A percentile compares a stretch with the other conserved stretches of the same genome.
phyloP scores from a whole-genome alignment of 2,797 vertebrate species.

The Phaenicophaeus curvirostris region DNA sequence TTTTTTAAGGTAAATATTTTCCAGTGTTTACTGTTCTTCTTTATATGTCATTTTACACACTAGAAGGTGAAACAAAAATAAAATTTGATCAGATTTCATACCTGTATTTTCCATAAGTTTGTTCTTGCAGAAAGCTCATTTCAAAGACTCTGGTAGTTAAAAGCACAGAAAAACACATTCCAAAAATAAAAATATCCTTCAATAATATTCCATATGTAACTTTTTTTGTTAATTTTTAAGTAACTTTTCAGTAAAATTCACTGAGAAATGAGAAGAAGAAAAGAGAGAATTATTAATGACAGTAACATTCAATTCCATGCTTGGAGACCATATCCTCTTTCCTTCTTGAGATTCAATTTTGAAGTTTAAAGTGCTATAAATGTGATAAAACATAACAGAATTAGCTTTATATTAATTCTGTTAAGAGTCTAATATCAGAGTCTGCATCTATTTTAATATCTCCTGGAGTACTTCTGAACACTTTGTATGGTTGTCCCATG shows the following conservation, averaged over 20 bases:
- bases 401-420: not conserved
- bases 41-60: not conserved
- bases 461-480: not conserved
- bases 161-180: not conserved
- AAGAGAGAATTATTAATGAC: not conserved
- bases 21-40: not conserved
- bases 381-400: not conserved
- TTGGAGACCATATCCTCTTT: not conserved
- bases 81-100: not conserved
- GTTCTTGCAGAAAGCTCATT: not conserved
- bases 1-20: constrained; percentile 3
- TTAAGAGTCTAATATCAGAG: not conserved
- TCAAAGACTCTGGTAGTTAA: not conserved
- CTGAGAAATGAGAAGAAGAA: not conserved
- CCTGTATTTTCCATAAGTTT: not conserved
- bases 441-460: not conserved
- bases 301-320: not conserved
- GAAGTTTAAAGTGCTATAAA: not conserved
- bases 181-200: not conserved
- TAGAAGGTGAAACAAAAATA: constrained; percentile 19
- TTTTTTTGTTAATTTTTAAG: not conserved
- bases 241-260: not conserved
- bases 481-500: not conserved
- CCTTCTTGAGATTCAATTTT: not conserved
- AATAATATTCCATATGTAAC: not conserved